These are phyloP conservation scores for Sorex maritimensis DNA, from an alignment of 2,797 vertebrate genomes.

Conservation along the genomic window DNA sequence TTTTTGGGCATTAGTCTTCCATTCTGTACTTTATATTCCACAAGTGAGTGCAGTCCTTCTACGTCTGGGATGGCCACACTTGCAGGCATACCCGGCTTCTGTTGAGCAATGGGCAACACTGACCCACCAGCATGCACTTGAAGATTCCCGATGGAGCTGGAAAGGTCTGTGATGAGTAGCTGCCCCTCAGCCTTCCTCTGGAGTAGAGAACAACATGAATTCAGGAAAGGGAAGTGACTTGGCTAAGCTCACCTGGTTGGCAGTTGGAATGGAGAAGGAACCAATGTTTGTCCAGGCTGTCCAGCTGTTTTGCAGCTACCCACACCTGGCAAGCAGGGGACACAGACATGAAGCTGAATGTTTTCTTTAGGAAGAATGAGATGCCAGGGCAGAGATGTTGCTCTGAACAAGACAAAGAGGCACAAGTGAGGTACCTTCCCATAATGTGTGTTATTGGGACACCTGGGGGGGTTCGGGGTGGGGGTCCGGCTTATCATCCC, in stretches of 20 bases:
- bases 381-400: not conserved
- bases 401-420: not conserved
- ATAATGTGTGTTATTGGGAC: fast-evolving
- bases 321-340: not conserved
- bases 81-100: not conserved
- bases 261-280: not conserved
- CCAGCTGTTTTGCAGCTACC: not conserved
- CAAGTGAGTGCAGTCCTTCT: too few relatives aligned
- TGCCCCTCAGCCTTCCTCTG: not conserved
- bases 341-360: not conserved
- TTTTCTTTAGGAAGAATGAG: not conserved
- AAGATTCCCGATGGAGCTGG: not conserved
- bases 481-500: not conserved
- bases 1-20: too few relatives aligned
- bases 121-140: too few relatives aligned
- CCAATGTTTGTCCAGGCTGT: not conserved
- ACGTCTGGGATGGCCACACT: too few relatives aligned
- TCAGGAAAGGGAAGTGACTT: not conserved
- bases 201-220: not conserved
- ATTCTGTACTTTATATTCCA: too few relatives aligned
- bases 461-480: too few relatives aligned
- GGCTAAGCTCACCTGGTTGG: not conserved
- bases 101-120: not conserved
- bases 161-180: fast-evolving
- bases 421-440: not conserved